Evolutionary conservation across 1,140 invertebrate species (phyloP).

Genomic region (Reticulitermes speratus): DNA sequence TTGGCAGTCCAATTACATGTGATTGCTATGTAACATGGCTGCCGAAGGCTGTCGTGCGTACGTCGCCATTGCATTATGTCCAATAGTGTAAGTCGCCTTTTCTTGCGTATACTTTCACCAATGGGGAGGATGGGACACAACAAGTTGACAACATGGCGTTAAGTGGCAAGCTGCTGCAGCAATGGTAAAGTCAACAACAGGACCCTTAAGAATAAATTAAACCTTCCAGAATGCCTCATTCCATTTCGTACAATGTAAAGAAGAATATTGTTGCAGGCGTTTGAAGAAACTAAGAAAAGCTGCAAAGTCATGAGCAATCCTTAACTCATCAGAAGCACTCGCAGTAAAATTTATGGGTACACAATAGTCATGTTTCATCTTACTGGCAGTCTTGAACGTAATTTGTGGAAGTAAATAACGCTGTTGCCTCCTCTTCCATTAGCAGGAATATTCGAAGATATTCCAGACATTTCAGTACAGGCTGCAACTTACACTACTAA

Average conservation of each 20-base stretch:
- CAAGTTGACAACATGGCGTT: background rate
- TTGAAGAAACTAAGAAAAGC: no score
- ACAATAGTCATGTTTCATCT: background rate
- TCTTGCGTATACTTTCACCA: background rate
- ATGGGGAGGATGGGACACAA: background rate
- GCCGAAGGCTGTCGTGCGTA: background rate
- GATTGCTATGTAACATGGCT: constrained; percentile 1
- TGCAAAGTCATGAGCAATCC: no score
- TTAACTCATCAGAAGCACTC: background rate
- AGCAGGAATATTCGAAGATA: background rate
- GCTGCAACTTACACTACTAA: background rate
- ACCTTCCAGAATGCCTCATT: background rate
- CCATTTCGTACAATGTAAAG: no score
- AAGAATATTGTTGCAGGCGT: no score
- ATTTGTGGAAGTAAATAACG: background rate
- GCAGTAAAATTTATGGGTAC: background rate
- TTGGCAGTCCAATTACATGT: constrained; percentile 21
- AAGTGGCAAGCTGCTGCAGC: background rate
- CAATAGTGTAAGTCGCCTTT: no score
- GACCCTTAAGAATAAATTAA: background rate
- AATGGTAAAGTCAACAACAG: background rate
- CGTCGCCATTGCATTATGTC: background rate
- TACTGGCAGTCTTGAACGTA: background rate
- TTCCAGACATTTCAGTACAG: background rate
- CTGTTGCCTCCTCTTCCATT: background rate